These are phyloP conservation scores for Pinna nobilis DNA, from an alignment of 1,140 invertebrate species.

Conservation along the genomic window DNA sequence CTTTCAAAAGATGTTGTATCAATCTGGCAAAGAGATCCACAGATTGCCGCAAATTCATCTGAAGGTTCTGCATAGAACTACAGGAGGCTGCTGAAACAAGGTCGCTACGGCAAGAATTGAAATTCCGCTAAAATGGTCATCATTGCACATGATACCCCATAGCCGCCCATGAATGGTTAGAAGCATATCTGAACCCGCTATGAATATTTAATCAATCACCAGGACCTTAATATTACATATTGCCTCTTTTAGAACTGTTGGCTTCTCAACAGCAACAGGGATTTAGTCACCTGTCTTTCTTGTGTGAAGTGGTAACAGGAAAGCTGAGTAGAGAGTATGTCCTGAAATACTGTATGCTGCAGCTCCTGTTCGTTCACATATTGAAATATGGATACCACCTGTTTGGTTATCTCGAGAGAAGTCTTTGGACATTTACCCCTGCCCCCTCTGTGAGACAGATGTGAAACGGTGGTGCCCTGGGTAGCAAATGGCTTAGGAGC, in stretches of 20 bases:
- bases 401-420: background rate
- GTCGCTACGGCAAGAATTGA: slow-evolving; percentile 11
- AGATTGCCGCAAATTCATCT: background rate
- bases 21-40: slow-evolving; percentile 20
- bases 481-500: background rate
- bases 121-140: slow-evolving; percentile 7
- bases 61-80: slow-evolving; percentile 2
- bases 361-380: slow-evolving; percentile 28
- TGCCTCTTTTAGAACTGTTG: background rate
- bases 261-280: slow-evolving; percentile 9
- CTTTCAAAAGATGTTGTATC: background rate
- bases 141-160: slow-evolving; percentile 7
- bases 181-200: slow-evolving; percentile 27
- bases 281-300: slow-evolving; percentile 28
- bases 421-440: slow-evolving; percentile 16
- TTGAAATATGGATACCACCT: slow-evolving; percentile 5
- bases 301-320: slow-evolving; percentile 8
- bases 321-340: slow-evolving; percentile 17
- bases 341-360: slow-evolving; percentile 37
- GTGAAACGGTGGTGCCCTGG: slow-evolving; percentile 17
- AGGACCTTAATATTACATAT: slow-evolving; percentile 13
- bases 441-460: slow-evolving; percentile 35
- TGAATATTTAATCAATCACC: slow-evolving; percentile 29
- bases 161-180: slow-evolving; percentile 15
- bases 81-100: slow-evolving; percentile 13